A percentile compares a stretch with the other conserved stretches of the same genome.
phyloP scores from a whole-genome alignment of 1,140 invertebrate species.

The Solenopsis fugax region DNA sequence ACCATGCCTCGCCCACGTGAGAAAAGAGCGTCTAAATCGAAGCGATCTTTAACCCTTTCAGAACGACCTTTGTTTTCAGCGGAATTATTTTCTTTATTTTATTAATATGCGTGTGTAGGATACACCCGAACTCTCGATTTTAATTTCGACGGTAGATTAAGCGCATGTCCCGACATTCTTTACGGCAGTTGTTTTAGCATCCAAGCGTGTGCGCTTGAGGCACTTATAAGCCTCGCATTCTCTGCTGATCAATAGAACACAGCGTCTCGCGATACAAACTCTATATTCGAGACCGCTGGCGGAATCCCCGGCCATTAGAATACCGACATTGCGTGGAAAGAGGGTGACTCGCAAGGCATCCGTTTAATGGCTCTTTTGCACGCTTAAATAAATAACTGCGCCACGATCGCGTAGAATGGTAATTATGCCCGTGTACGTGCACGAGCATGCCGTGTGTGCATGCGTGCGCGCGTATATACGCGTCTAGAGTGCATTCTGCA shows the following conservation, averaged over 20 bases:
- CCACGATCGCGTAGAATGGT: slow-evolving; percentile 45
- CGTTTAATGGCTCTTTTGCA: slow-evolving; percentile 75
- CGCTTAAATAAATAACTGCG: slow-evolving; percentile 78
- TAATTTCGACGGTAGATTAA: slow-evolving; percentile 2
- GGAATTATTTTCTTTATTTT: neutral
- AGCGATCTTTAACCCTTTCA: slow-evolving; percentile 1
- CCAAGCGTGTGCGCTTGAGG: neutral
- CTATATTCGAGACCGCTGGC: slow-evolving; percentile 21
- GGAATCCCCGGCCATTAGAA: slow-evolving; percentile 66
- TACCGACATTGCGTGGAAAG: slow-evolving; percentile 49
- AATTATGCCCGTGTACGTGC: slow-evolving; percentile 58
- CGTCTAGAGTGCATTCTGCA: slow-evolving; percentile 60
- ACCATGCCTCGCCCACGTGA: neutral
- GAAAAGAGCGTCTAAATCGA: neutral
- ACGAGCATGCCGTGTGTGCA: slow-evolving; percentile 17
- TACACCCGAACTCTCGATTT: neutral
- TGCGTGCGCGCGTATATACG: slow-evolving; percentile 15
- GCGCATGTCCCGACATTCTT: neutral
- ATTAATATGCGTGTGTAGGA: neutral
- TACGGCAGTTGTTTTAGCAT: no score
- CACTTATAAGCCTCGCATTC: slow-evolving; percentile 1
- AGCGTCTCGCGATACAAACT: slow-evolving; percentile 13
- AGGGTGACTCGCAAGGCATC: slow-evolving; percentile 67
- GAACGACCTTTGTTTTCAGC: neutral
- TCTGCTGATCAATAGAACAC: neutral